A percentile compares a stretch with the other conserved stretches of the same genome.
Conservation (phyloP, 2,888 invertebrate species). For the Palloptera scutellata region DNA sequence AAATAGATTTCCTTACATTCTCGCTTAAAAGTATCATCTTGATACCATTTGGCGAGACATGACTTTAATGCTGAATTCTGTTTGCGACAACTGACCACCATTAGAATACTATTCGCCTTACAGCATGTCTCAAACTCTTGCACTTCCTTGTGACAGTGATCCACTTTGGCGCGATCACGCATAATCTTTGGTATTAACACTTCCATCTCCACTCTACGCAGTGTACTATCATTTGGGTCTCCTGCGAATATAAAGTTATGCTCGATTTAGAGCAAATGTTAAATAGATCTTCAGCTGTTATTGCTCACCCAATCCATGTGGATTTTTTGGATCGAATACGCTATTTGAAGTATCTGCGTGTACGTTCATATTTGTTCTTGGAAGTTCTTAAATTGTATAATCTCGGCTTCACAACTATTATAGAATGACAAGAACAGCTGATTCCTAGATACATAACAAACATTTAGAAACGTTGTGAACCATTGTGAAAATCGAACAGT, state of each 20-base stretch:
- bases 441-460: no score
- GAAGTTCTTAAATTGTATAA: no score
- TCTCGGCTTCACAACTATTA: no score
- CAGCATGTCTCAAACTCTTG: constrained; percentile 78
- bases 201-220: constrained; percentile 88
- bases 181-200: constrained; percentile 89
- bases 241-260: constrained; percentile 41
- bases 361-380: constrained; percentile 9
- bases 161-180: constrained; percentile 79
- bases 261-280: not conserved
- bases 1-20: constrained; percentile 83
- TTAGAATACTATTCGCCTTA: constrained; percentile 71
- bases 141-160: constrained; percentile 81
- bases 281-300: not conserved
- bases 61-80: constrained; percentile 74
- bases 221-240: constrained; percentile 69
- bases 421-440: no score
- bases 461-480: no score
- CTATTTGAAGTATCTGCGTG: constrained; percentile 21
- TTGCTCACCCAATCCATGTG: constrained; percentile 57
- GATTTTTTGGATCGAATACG: constrained; percentile 50
- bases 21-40: constrained; percentile 76
- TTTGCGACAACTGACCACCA: constrained; percentile 79
- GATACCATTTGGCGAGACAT: constrained; percentile 80
- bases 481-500: no score